Percentiles rank a stretch among this genome's conserved stretches.
These are phyloP conservation scores for Neoniphon sammara DNA, from an alignment of 2,797 vertebrate species.

Conservation along the genomic window DNA sequence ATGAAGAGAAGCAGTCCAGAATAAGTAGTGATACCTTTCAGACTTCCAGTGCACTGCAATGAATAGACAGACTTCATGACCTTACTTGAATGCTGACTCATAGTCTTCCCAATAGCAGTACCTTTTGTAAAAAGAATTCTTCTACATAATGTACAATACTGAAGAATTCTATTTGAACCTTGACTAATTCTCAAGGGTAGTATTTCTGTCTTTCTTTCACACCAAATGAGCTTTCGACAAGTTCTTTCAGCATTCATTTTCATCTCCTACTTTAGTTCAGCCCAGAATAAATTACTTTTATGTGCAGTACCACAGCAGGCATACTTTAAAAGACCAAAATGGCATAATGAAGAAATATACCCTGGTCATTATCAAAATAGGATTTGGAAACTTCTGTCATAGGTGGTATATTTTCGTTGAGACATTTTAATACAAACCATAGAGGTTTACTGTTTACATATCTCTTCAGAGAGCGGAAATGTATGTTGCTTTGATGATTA, in stretches of 20 bases:
- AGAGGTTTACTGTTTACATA: background rate
- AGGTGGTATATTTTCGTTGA: background rate
- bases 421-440: background rate
- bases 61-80: background rate
- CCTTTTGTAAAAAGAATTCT: background rate
- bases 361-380: background rate
- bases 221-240: background rate
- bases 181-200: constrained; percentile 2
- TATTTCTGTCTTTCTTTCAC: constrained; percentile 4
- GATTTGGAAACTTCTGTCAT: background rate
- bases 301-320: background rate
- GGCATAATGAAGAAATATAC: background rate
- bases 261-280: background rate
- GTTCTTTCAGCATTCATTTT: constrained; percentile 14
- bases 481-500: background rate
- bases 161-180: constrained; percentile 1
- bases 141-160: background rate
- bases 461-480: constrained; percentile 1
- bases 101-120: background rate
- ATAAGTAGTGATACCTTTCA: background rate
- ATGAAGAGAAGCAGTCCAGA: too few species aligned
- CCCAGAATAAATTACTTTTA: too few species aligned
- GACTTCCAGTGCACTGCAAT: background rate
- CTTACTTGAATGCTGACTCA: background rate
- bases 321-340: background rate